Percentiles rank a stretch among this genome's conserved stretches.
Conservation (phyloP, 2,888 invertebrate genomes). For the Bibio marci region DNA sequence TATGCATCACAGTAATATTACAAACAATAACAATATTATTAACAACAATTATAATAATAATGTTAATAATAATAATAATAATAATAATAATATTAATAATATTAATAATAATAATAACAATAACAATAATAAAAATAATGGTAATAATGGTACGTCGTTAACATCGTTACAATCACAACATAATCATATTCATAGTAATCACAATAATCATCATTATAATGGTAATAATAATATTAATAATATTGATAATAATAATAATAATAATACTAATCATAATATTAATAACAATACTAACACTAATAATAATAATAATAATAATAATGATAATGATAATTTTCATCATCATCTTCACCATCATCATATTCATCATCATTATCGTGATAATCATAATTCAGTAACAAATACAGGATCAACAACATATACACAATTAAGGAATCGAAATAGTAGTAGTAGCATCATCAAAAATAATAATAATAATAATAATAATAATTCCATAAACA, state of each 20-base stretch:
- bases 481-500: no score
- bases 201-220: not conserved
- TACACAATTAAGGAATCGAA: slow-evolving; percentile 3
- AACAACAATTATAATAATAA: slow-evolving; percentile 27
- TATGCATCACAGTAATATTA: slow-evolving; percentile 3
- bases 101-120: slow-evolving; percentile 11
- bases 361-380: not conserved
- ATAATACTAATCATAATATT: slow-evolving; percentile 3
- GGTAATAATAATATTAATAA: slow-evolving; percentile 6
- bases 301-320: not conserved
- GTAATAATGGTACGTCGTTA: not conserved
- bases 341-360: not conserved
- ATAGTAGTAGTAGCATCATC: not conserved
- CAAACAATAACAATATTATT: slow-evolving; percentile 16
- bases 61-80: not conserved
- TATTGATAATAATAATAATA: slow-evolving; percentile 11
- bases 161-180: not conserved
- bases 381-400: not conserved
- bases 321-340: not conserved
- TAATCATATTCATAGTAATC: not conserved
- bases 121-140: slow-evolving; percentile 8
- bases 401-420: slow-evolving; percentile 1
- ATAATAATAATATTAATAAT: no score
- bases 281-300: not conserved
- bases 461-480: no score